These are phyloP conservation scores for Nesogale talazaci DNA, from an alignment of 2,113 vertebrate species.

Conservation along the genomic window DNA sequence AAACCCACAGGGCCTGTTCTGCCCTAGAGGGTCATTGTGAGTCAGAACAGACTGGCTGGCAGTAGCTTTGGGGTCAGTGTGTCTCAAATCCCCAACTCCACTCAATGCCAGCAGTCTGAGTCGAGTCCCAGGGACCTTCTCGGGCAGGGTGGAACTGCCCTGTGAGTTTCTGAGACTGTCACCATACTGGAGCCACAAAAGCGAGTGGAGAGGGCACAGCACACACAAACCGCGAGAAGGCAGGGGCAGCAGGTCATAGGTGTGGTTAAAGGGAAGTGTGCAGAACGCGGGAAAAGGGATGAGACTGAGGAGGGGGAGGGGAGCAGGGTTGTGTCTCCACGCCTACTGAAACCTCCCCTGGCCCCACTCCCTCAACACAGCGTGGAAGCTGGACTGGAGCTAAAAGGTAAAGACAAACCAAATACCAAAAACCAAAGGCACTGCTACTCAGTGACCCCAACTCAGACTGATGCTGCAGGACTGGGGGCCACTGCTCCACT, in stretches of 20 bases:
- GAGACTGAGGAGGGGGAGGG: not conserved
- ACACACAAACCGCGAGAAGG: not conserved
- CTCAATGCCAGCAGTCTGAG: no score
- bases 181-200: not conserved
- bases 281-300: not conserved
- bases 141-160: not conserved
- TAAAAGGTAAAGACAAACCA: not conserved
- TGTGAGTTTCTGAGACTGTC: not conserved
- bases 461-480: no score
- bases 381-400: not conserved
- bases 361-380: accelerated
- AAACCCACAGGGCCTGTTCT: no score
- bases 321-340: accelerated
- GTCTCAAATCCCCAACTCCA: no score
- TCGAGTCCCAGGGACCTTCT: no score
- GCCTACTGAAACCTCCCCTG: not conserved
- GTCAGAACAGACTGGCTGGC: not conserved
- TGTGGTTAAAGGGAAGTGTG: not conserved
- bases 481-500: no score
- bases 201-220: not conserved
- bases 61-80: no score
- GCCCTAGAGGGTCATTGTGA: not conserved
- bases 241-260: not conserved
- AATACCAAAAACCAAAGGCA: no score
- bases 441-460: no score